Evolutionary conservation across 2,888 invertebrate genomes (phyloP), one percentile per base, ranked within the genome.

Genomic region (Bellardia pandia): DNA sequence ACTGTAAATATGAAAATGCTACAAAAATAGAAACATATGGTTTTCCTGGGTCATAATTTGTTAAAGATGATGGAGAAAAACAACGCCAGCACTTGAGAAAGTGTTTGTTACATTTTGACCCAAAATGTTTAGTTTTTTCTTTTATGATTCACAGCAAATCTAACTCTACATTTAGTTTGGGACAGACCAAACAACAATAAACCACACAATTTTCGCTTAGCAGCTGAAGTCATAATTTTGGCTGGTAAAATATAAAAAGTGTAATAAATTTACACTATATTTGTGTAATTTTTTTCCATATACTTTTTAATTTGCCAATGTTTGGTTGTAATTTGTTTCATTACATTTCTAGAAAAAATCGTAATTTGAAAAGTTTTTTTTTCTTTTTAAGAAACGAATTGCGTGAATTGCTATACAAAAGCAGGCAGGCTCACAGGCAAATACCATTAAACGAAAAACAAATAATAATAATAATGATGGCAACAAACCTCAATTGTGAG

Each of bases 251-350:
- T 51, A 68, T 37, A 11, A 68, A 33, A 68, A 30, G 33, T 60
- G 62, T 8, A 45, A 72, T 40, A 76, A 80, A 75, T 80, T 80
- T 74, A 76, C 74, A 62, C 60, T 71, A 71, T 23, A 8, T 37
- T 62, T 76, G 23, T 45, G 33, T 69, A n/a, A 40, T 4, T 13
- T 64, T 13, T 62, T 75, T 48, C 30, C 48, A 66, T 23, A 16
- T 30, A 74, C 84, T 86, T 86, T 86, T 80, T 74, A 84, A 86
- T 84, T 84, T 77, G 76, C 76, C 72, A 81, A 60, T 82, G 69
- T 51, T 74, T 48, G n/a, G 2, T 33, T 30, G 33, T 66, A 23
- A 53, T 48, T 30, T 71, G 42, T 60, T 78, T 48, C 64, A 78
- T 79, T 64, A 51, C 30, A 83, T 78, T 81, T 69, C 60, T 71